Base-by-base conservation (phyloP, 2,888 invertebrate genomes). In the Pyrochroa serraticornis region DNA sequence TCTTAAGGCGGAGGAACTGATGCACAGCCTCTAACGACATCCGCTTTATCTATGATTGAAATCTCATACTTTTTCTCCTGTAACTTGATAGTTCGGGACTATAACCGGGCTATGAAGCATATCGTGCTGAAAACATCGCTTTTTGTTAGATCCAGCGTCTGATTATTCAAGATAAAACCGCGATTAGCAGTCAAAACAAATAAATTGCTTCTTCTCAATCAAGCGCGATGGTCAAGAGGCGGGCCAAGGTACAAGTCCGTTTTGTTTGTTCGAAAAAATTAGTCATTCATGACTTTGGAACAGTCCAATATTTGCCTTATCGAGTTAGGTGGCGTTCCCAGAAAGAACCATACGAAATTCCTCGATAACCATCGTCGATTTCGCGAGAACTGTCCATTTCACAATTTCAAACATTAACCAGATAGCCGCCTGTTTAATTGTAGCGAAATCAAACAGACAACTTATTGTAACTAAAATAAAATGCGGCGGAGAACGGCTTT, bases 361-460 rank as follows among this genome's bases (percentile, higher is more conserved):
- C 3, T 7, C 45, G 53, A 53, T 53, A 53, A 12, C n/a, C 32
- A 53, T 53, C 53, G 13, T 46, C 42, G 35, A 48, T 55, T 48
- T 55, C 43, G 48, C 55, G 9, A 45, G 47, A 43, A 55, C 42
- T 43, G 55, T 43, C 38, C 48, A 57, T 50, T 55, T 49, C 43
- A 44, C 49, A 49, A 36, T 55, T 51, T 45, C 39, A 57, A 51
- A 57, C 67, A 69, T 65, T 66, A 58, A 66, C 65, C 67, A 66
- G 69, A 69, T 69, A 62, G 31, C 62, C 66, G 22, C 68, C 69
- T 63, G 59, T 58, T 58, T 61, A 68, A 66, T 66, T 68, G 65
- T 62, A 68, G 66, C 63, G 66, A 62, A 67, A 66, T 63, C 63
- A 67, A 66, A 69, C 69, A 67, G 67, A 65, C 64, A 60, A 55